phyloP scores from a whole-genome alignment of 2,888 invertebrate genomes.

The Himalopsyche japonica region DNA sequence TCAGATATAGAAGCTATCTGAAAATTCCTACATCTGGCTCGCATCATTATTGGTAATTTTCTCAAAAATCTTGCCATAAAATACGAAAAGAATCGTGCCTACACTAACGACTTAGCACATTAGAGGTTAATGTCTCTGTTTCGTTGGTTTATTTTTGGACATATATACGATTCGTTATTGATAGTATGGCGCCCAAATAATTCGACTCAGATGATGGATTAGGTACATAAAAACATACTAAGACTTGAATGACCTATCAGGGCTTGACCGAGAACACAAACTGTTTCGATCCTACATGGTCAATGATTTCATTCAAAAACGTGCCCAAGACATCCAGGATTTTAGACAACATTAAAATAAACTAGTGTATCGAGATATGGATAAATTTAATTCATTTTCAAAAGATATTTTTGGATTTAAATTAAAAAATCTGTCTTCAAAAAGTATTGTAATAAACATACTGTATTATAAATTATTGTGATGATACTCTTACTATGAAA shows the following conservation, averaged over 20 bases:
- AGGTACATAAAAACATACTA: background rate
- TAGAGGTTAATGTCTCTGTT: slow-evolving; percentile 17
- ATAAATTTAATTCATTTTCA: too few relatives aligned
- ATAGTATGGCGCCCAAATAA: slow-evolving; percentile 14
- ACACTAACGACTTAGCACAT: background rate
- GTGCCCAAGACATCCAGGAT: background rate
- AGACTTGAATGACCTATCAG: background rate
- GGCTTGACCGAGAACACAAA: background rate
- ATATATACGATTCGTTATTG: slow-evolving; percentile 4
- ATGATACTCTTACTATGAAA: too few relatives aligned
- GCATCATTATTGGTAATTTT: background rate
- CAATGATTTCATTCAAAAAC: background rate
- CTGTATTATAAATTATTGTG: too few relatives aligned
- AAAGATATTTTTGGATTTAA: too few relatives aligned
- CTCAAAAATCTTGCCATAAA: background rate
- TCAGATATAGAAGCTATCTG: too few relatives aligned
- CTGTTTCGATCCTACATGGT: background rate
- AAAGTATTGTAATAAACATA: too few relatives aligned
- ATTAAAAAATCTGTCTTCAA: too few relatives aligned
- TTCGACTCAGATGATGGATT: background rate
- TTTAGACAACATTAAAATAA: too few relatives aligned
- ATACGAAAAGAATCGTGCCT: background rate
- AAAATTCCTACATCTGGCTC: background rate
- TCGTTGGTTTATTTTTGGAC: slow-evolving; percentile 2
- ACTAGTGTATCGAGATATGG: too few relatives aligned